Base-by-base conservation (phyloP, 2,888 invertebrate genomes). In the Creontiades dilutus region DNA sequence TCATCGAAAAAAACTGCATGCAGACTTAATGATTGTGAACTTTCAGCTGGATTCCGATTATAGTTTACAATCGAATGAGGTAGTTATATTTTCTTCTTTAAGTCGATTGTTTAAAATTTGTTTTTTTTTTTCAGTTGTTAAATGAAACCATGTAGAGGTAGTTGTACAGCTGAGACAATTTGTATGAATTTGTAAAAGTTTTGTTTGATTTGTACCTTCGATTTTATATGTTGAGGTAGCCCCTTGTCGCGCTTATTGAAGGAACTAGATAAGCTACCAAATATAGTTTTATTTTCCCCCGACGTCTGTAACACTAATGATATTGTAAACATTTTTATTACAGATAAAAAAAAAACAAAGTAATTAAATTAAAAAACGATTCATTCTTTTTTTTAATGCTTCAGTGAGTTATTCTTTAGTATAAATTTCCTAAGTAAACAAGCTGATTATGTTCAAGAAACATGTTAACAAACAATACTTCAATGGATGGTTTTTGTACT, bases 401-500 rank as follows among this genome's bases (percentile, higher is more conserved):
- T 37, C 61, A 57, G 48, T 89, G 76, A 52, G 27, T 81, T 52
- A 75, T 37, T 85, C 37, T 68, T 78, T 78, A 80, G 75, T 57
- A 88, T 75, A 86, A 88, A 78, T 88, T 76, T 88, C 88, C 88
- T 88, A 88, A 88, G 78, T 89, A 91, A 91, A 91, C 89, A 91
- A 91, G 91, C 90, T 90, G 91, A 91, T 91, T 91, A 90, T 90
- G 91, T 90, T 90, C 85, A 85, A 89, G 61, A 90, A 90, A 90
- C 90, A 78, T 37, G 37, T 90, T 89, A 91, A 91, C 91, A 87
- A 91, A 91, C 90, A 91, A 91, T 89, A 85, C 23, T 89, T 89
- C 57, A 91, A 86, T 90, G 89, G 90, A 87, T 91, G 90, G 90
- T 90, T 91, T 88, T 88, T 91, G 91, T 91, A 91, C 91, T 91